Evolutionary conservation across 2,113 vertebrate species (phyloP).

Genomic region (Eira barbara): DNA sequence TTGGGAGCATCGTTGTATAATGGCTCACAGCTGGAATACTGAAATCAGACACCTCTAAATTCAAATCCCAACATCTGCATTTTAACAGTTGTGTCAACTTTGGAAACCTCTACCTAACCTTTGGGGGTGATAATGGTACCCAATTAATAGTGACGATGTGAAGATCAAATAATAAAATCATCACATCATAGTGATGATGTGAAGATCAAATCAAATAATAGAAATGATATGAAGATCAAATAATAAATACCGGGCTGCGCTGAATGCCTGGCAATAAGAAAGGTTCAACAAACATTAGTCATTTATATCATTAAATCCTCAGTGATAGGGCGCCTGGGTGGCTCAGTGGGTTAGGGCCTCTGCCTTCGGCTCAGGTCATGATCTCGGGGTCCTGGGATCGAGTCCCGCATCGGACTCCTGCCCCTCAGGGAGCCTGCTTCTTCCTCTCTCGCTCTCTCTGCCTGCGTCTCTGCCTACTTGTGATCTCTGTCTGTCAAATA

Average conservation of each 20-base stretch:
- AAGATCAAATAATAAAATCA: constrained; percentile 1
- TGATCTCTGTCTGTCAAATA: no score
- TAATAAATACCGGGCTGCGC: not conserved
- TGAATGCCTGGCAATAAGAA: not conserved
- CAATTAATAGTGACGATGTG: not conserved
- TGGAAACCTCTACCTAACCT: not conserved
- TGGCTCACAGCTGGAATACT: not conserved
- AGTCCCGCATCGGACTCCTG: no score
- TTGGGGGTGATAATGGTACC: not conserved
- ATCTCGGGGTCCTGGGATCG: no score
- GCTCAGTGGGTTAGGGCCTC: no score
- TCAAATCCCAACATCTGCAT: not conserved
- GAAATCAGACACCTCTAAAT: not conserved
- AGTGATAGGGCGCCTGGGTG: no score
- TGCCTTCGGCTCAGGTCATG: no score
- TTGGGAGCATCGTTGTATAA: not conserved
- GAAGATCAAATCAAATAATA: not conserved
- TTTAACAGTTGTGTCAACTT: not conserved
- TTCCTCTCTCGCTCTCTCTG: no score
- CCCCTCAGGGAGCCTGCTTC: no score
- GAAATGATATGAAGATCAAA: not conserved
- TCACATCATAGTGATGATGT: not conserved
- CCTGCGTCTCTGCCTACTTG: no score
- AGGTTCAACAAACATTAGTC: not conserved
- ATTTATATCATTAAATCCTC: not conserved